Base-by-base conservation (phyloP, 2,113 vertebrate genomes). In the Marcusenius ussheri region DNA sequence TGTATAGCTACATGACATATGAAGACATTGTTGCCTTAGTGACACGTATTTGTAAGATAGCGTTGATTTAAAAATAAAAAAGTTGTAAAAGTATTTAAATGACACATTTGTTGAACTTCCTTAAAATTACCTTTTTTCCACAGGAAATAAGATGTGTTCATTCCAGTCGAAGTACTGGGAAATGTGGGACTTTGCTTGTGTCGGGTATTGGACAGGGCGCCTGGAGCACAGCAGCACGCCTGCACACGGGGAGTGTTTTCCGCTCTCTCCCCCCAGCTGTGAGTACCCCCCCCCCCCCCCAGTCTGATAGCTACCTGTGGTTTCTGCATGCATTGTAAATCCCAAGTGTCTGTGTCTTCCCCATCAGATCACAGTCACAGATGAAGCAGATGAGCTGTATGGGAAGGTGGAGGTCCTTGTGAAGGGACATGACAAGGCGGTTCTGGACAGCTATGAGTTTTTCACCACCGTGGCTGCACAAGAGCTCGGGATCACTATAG, bases 361-460 rank as follows among this genome's bases (percentile, higher is more conserved):
- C n/a, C 88, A 93, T 90, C 93, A 99, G 98, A 93, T 99, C 83
- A 96, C 96, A 0, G 39, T 96, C 92, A 97, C 97, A 90, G 96
- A 98, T 24, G 97, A 99, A 89, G 96, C 97, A 2, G 98, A 99
- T 93, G 92, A 90, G 0, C 94, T 99, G 46, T 97, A 97, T 91
- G 97, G 97, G 95, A 97, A 94, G 88, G 91, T 99, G 89, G 96
- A 95, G 0, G 93, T 99, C 92, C 92, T 97, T 93, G 97, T 98
- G 88, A 99, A 99, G 95, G 95, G 97, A 90, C 98, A 99, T 0
- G 98, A 99, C 94, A 96, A 91, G 89, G 92, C 97, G 1, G 98
- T 99, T 27, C 92, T 99, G 95, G 96, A 99, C 93, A 99, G 98
- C 93, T 99, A 99, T 5, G 97, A 99, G 90, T 97, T 97, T 90